Base-by-base conservation (phyloP, 2,888 invertebrate genomes). In the Caenorhabditis japonica region DNA sequence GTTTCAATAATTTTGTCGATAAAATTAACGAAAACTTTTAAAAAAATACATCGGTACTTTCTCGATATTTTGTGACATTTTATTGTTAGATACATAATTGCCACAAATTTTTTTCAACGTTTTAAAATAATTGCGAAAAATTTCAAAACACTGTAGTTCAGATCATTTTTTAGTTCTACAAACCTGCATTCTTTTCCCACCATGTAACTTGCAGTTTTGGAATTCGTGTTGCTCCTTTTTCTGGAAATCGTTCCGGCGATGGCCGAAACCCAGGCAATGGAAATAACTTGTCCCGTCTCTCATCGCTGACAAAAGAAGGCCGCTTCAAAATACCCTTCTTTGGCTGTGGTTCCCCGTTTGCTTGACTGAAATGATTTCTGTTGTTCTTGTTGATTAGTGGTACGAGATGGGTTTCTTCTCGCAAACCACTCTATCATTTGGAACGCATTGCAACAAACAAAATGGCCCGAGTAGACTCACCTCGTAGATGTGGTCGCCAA, bases 121-220 rank as follows among this genome's bases (percentile, higher is more conserved):
- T n/a, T n/a, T n/a, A n/a, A n/a, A n/a, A n/a, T n/a, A n/a, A n/a
- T n/a, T n/a, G n/a, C n/a, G n/a, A n/a, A n/a, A n/a, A n/a, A n/a
- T n/a, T n/a, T n/a, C n/a, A n/a, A n/a, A n/a, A n/a, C n/a, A n/a
- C n/a, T n/a, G n/a, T n/a, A n/a, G n/a, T n/a, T n/a, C n/a, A n/a
- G n/a, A 8, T n/a, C 17, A 4, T 49, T 8, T 33, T 21, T 15
- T 1, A 13, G 12, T 23, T 17, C 27, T 13, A 49, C 59, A 17
- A 39, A 83, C 84, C 82, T 36, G 85, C 85, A 76, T 86, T 86
- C 58, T 80, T 83, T 61, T 86, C 87, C 74, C 85, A 84, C 81
- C 87, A 87, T 7, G 84, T 87, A 15, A 87, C 87, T 43, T 79
- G 79, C 33, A 83, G 71, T 62, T 84, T 83, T 33, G 83, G 83